Evolutionary conservation across 2,797 vertebrate genomes (phyloP), one percentile per base, ranked within the genome.

Genomic region (Pseudopleuronectes americanus): DNA sequence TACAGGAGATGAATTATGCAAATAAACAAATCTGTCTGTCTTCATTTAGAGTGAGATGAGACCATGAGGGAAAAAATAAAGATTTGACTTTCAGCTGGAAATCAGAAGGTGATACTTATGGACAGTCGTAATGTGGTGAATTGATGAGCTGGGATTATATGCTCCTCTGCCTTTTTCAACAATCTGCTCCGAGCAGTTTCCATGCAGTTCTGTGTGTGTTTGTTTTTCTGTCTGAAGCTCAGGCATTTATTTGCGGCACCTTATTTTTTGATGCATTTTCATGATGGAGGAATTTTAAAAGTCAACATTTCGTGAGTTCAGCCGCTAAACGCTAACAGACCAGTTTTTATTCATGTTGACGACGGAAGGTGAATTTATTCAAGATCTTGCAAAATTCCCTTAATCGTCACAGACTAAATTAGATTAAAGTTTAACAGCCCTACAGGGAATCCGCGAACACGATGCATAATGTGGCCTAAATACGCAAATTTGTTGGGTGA

Each of bases 1-100:
- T 64, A 61, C 51, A 21, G 62, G 54, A 88, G 82, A 86, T 80
- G 76, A 82, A 82, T 87, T 76, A 87, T 87, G 73, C 82, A 87
- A 85, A 87, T 87, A 58, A 80, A 71, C 57, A 21, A 76, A 89
- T 69, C 24, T 3, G 51, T 64, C 72, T 74, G 55, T 86, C 80
- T 84, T 90, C 56, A 81, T 87, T 81, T 68, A 61, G 67, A 64
- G 47, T n/a, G 36, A 70, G 57, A 81, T 64, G 68, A 72, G 68
- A 72, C 48, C 60, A 52, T 63, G 53, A 33, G 66, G 22, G 21
- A 16, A 43, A 36, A 54, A 70, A 47, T 23, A 3, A 59, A 57
- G 56, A 81, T 79, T 65, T 61, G 45, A 82, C 78, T 73, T 77
- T 82, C 61, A 63, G 47, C 24, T 58, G 45, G 64, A 64, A 80